Evolutionary conservation across 2,113 vertebrate genomes (phyloP).

Genomic region (Nestor notabilis): DNA sequence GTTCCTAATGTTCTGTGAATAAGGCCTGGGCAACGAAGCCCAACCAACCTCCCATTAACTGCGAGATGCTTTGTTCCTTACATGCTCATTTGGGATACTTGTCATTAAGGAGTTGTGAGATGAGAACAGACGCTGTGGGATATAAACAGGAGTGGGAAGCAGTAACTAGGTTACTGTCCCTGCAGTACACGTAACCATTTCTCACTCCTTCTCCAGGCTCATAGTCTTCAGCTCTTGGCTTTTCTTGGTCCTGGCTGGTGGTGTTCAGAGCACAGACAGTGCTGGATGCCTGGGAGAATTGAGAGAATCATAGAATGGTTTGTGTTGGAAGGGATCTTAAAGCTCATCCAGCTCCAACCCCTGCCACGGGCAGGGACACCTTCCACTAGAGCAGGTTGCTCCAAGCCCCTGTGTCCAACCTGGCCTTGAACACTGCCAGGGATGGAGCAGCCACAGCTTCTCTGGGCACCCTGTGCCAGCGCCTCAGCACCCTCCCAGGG

Average conservation of each 20-base stretch:
- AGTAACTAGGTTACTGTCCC: not conserved
- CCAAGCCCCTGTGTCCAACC: too few relatives aligned
- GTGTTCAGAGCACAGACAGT: not conserved
- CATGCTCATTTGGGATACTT: not conserved
- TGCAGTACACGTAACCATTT: not conserved
- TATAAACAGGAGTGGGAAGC: not conserved
- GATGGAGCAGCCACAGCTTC: too few relatives aligned
- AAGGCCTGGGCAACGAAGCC: not conserved
- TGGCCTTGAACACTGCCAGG: too few relatives aligned
- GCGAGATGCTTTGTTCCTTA: not conserved
- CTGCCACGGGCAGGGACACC: fast-evolving
- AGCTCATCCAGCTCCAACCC: not conserved
- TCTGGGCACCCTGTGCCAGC: too few relatives aligned
- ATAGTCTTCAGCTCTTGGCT: not conserved
- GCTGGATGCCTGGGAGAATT: not conserved
- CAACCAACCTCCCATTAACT: not conserved
- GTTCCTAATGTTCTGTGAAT: not conserved
- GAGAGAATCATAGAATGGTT: not conserved
- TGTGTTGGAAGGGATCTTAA: not conserved
- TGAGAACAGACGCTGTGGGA: not conserved
- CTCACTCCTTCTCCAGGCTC: not conserved
- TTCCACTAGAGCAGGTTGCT: not conserved
- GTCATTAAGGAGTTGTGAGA: not conserved
- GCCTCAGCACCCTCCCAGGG: too few relatives aligned
- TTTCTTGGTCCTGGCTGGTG: not conserved